These are phyloP conservation scores for Calidris pygmaea DNA, from an alignment of 2,113 vertebrate genomes.

Conservation along the genomic window DNA sequence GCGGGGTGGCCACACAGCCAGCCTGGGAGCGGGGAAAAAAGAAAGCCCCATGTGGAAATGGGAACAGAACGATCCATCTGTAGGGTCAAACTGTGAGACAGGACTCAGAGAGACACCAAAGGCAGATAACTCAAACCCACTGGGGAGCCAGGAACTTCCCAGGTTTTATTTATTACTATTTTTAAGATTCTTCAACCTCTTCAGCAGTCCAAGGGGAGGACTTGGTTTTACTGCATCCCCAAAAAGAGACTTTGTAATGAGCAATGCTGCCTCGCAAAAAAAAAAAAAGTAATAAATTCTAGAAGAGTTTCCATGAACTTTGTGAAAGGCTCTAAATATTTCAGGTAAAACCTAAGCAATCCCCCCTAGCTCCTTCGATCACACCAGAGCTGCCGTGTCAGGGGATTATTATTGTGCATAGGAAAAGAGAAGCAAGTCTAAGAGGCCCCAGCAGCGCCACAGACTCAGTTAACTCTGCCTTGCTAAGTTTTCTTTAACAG, in stretches of 20 bases:
- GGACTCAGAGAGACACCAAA: background rate
- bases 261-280: conserved; percentile 20
- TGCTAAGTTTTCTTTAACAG: background rate
- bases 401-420: background rate
- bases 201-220: conserved; percentile 27
- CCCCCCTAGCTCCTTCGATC: background rate
- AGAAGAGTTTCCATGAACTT: conserved; percentile 38
- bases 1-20: background rate
- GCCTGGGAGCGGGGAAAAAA: background rate
- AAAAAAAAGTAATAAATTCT: conserved; percentile 28
- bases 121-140: background rate
- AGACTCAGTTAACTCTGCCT: background rate
- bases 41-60: background rate
- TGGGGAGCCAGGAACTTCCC: background rate
- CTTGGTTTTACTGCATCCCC: conserved; percentile 31
- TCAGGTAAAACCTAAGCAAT: background rate
- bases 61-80: background rate
- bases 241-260: conserved; percentile 50
- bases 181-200: conserved; percentile 38
- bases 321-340: conserved; percentile 51
- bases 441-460: background rate
- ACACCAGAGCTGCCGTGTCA: background rate
- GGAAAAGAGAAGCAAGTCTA: background rate
- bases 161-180: conserved; percentile 50
- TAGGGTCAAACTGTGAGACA: background rate